Percentiles rank a stretch among this genome's conserved stretches.
Conservation (phyloP, 2,113 vertebrate species). For the Rattus rattus region DNA sequence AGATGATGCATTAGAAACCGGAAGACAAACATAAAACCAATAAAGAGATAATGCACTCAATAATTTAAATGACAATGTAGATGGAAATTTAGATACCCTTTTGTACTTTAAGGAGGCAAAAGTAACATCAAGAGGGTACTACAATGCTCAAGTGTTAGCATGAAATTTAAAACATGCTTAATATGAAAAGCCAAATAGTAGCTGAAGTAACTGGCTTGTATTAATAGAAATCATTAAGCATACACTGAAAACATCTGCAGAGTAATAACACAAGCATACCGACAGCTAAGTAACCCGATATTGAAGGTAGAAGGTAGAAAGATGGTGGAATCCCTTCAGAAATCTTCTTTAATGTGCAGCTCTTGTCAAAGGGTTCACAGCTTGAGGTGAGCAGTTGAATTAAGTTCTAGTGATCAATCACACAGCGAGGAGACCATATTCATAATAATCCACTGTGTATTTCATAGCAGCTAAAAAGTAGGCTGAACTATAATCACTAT, state of each 20-base stretch:
- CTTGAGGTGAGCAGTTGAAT: not conserved
- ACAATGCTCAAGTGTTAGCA: not conserved
- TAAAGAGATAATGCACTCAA: not conserved
- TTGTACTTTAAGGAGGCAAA: not conserved
- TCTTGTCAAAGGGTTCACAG: not conserved
- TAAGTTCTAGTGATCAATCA: not conserved
- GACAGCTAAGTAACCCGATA: not conserved
- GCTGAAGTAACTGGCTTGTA: not conserved
- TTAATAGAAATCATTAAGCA: conserved; percentile 27
- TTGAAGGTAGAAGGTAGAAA: not conserved
- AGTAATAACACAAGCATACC: conserved; percentile 12
- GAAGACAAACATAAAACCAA: not conserved
- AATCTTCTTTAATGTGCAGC: not conserved
- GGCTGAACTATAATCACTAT: not conserved
- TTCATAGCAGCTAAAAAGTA: not conserved
- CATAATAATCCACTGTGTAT: not conserved
- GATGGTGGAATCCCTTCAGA: not conserved
- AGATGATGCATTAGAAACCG: not conserved
- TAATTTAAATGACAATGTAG: not conserved
- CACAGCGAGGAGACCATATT: not conserved
- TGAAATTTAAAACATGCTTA: conserved; percentile 36
- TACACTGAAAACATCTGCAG: not conserved
- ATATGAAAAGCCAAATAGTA: not conserved
- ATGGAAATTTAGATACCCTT: not conserved
- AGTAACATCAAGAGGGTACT: not conserved